phyloP scores from a whole-genome alignment of 2,113 vertebrate genomes.

The Onychorhynchus coronatus region DNA sequence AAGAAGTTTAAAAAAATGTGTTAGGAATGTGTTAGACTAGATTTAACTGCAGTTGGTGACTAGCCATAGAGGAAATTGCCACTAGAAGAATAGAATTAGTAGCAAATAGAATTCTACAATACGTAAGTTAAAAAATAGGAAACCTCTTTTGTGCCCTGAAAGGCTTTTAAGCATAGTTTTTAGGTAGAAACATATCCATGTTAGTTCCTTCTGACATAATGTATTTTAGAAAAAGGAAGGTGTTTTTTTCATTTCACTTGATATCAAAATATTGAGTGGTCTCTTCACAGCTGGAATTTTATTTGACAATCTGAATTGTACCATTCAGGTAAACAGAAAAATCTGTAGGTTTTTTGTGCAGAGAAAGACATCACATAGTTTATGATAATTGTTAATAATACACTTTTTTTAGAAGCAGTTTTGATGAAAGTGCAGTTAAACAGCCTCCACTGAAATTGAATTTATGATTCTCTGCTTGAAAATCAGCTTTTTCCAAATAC shows the following conservation, averaged over 20 bases:
- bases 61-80: not conserved
- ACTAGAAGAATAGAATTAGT: not conserved
- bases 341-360: not conserved
- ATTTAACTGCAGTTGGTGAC: not conserved
- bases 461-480: not conserved
- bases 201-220: not conserved
- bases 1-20: not conserved
- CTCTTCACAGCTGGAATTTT: not conserved
- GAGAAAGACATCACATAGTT: not conserved
- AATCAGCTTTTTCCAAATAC: not conserved
- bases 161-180: not conserved
- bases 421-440: not conserved
- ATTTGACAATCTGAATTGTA: not conserved
- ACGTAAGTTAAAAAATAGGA: not conserved
- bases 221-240: not conserved
- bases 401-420: not conserved
- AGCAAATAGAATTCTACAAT: not conserved
- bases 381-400: not conserved
- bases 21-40: not conserved
- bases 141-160: not conserved
- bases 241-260: not conserved
- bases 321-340: not conserved
- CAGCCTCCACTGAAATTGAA: not conserved
- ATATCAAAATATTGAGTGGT: not conserved
- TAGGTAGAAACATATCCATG: not conserved